phyloP scores from a whole-genome alignment of 2,888 invertebrate species.

The Epistrophella euchroma region DNA sequence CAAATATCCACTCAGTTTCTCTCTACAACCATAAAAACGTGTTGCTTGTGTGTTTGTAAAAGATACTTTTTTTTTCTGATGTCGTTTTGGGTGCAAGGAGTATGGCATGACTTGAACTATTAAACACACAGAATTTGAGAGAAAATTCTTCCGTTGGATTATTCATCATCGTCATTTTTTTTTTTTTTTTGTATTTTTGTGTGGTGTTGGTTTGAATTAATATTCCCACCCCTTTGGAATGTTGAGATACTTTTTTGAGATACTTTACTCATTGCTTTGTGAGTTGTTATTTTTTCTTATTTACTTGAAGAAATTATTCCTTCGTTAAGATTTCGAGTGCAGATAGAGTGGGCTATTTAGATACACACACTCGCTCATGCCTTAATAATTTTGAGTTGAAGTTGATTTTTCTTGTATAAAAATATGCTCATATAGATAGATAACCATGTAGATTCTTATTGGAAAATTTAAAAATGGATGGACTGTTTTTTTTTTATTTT shows the following conservation, averaged over 20 bases:
- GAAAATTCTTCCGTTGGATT: constrained; percentile 62
- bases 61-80: constrained; percentile 43
- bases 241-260: constrained; percentile 62
- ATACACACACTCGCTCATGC: constrained; percentile 25
- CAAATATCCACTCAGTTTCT: constrained; percentile 41
- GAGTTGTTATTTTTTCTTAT: constrained; percentile 37
- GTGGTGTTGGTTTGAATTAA: constrained; percentile 58
- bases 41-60: constrained; percentile 29
- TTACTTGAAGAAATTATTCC: constrained; percentile 63
- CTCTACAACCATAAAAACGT: neutral
- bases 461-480: constrained; percentile 59
- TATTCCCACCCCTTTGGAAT: constrained; percentile 71
- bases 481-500: constrained; percentile 26
- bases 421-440: neutral
- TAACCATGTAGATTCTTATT: constrained; percentile 34
- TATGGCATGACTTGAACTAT: constrained; percentile 74
- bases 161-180: constrained; percentile 65
- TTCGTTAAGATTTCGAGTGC: constrained; percentile 68
- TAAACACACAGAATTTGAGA: constrained; percentile 40
- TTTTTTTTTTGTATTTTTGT: neutral
- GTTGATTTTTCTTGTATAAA: neutral
- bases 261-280: constrained; percentile 57
- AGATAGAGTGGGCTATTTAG: constrained; percentile 27
- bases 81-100: constrained; percentile 68
- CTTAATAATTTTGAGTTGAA: constrained; percentile 47